Evolutionary conservation across 2,888 invertebrate species (phyloP).

Genomic region (Trichacis sp.): DNA sequence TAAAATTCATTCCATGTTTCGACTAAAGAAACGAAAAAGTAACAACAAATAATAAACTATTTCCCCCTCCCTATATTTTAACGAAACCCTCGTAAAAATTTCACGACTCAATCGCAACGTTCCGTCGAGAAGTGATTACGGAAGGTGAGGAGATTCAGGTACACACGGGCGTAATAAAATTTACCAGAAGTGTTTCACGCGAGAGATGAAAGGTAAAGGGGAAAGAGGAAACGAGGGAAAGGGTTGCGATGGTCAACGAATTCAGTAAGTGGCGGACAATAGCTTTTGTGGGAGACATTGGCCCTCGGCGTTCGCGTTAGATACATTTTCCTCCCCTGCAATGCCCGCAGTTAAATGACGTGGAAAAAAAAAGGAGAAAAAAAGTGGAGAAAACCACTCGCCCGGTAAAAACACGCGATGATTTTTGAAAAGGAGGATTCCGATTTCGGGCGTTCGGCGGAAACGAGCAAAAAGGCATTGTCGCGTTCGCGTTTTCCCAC

Average conservation of each 20-base stretch:
- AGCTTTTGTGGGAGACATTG: constrained; percentile 64
- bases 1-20: too few relatives aligned
- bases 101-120: too few relatives aligned
- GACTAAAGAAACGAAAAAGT: too few relatives aligned
- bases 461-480: not conserved
- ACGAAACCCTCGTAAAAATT: too few relatives aligned
- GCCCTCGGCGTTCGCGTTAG: constrained; percentile 55
- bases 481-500: not conserved
- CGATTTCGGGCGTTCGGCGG: not conserved
- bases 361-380: constrained; percentile 40
- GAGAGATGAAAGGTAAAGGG: constrained; percentile 43
- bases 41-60: too few relatives aligned
- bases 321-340: constrained; percentile 55
- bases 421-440: not conserved
- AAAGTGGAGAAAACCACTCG: constrained; percentile 45
- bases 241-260: constrained; percentile 53
- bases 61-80: too few relatives aligned
- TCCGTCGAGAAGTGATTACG: too few relatives aligned
- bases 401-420: constrained; percentile 54
- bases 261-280: constrained; percentile 66
- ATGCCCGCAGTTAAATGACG: constrained; percentile 38
- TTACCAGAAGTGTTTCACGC: constrained; percentile 65
- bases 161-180: constrained; percentile 56
- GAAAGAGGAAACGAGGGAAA: constrained; percentile 35
- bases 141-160: too few relatives aligned